phyloP scores from a whole-genome alignment of 2,888 invertebrate genomes.

The Melanophora roralis region DNA sequence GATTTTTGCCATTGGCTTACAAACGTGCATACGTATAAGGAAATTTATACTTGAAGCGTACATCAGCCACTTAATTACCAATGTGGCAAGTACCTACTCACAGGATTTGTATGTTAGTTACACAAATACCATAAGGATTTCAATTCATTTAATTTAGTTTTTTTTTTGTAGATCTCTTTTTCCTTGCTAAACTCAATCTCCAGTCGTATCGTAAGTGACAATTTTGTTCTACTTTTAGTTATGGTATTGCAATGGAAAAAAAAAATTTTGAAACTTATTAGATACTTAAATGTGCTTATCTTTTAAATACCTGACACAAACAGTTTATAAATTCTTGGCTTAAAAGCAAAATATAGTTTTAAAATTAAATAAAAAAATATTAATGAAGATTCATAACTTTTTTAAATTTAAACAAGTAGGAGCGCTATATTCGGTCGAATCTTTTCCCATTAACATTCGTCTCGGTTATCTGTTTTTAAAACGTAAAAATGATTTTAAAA shows the following conservation, averaged over 20 bases:
- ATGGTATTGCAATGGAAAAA: background rate
- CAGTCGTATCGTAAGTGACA: conserved; percentile 15
- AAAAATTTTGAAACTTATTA: background rate
- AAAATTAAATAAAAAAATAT: too few relatives aligned
- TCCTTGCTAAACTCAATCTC: background rate
- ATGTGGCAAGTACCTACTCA: conserved; percentile 6
- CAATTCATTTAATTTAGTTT: background rate
- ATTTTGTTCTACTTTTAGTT: conserved; percentile 15
- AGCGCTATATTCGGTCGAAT: too few relatives aligned
- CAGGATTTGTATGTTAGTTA: background rate
- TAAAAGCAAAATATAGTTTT: background rate
- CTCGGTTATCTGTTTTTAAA: too few relatives aligned
- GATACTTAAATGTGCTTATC: conserved; percentile 8
- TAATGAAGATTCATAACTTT: too few relatives aligned
- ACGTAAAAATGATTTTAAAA: too few relatives aligned
- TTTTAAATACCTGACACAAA: conserved; percentile 10
- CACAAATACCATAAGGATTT: conserved; percentile 2
- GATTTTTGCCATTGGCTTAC: too few relatives aligned
- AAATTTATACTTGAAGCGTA: conserved; percentile 15
- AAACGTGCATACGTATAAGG: too few relatives aligned
- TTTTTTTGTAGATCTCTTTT: background rate
- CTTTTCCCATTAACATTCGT: too few relatives aligned
- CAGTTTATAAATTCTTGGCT: background rate
- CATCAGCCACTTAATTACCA: conserved; percentile 49
- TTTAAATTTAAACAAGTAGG: too few relatives aligned